Evolutionary conservation across 1,140 invertebrate species (phyloP), one percentile per base, ranked within the genome.

Genomic region (Heliconius hewitsoni): DNA sequence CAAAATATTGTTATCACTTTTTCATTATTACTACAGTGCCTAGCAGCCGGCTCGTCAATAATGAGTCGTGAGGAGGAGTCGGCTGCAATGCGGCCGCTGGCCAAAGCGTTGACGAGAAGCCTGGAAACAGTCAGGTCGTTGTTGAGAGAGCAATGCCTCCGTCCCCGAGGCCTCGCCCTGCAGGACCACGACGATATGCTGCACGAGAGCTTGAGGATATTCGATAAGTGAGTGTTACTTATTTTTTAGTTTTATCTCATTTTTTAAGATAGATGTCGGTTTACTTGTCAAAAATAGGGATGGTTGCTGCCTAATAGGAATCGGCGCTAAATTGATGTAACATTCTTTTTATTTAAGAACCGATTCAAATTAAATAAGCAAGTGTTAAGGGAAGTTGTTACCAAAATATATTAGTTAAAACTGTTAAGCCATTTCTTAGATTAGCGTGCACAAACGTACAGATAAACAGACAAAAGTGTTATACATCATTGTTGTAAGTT

Each of bases 61-160:
- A 97, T 99, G 96, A 99, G 99, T 89, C 96, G 98, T 19, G 99
- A 99, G 90, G 95, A 97, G 30, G 99, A 99, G 90, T 99, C 98
- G 91, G 98, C 98, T 23, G 97, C 97, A 8, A 99, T 99, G 98
- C 96, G 99, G n/a, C 99, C 99, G 0, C 89, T 99, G 46, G 99
- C 99, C 6, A 98, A 98, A 92, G 98, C 98, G 11, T 95, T 99
- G 16, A 99, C 98, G 0, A 98, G 98, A 87, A 98, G 98, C 78
- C 94, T 99, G 80, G 99, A 99, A 91, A 98, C 97, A 80, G 97
- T 99, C 4, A 95, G 99, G 34, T 97, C 97, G 78, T 94, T 99
- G 77, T 95, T 99, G 27, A 95, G 99, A 46, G 98, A 99, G 87
- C 98, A 98, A 83, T 96, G 96, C 82, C 91, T 96, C 39, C 92